Evolutionary conservation across 2,113 vertebrate species (phyloP), one percentile per base, ranked within the genome.

Genomic region (Upupa epops): DNA sequence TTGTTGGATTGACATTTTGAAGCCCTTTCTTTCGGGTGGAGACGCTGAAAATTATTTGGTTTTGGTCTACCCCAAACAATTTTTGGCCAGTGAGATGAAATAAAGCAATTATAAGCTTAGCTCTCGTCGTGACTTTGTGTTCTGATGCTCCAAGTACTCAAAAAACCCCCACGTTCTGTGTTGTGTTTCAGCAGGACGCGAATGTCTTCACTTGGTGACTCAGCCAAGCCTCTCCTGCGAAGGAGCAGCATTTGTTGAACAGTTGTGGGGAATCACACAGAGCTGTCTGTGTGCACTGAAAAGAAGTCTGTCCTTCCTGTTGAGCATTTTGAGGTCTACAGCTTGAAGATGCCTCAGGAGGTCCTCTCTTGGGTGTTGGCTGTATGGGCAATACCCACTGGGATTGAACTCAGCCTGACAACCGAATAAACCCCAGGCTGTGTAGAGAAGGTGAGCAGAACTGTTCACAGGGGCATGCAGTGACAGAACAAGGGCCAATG

Each of bases 201-300:
- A 72, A 49, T 42, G 45, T 49, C 81, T 94, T 60, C 61, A 79
- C 31, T 42, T 22, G 40, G 34, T 3, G 3, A 69, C 54, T 49
- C 69, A 54, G 59, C 66, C 81, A 93, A 82, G 76, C 16, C 18
- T 63, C 59, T 87, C 32, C 46, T 70, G 19, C 0, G 5, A 79
- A 89, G 42, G 46, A 92, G 59, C 28, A 91, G 58, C 74, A 89
- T 92, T 95, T 92, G 84, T 65, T 84, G 49, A 93, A 79, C 94
- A 95, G 80, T 95, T 94, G 89, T 92, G 70, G 77, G 45, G 82
- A 78, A 46, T 54, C 40, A 84, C 77, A 24, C 8, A 13, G 81
- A 70, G 16, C 22, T 54, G 40, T 56, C 22, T 54, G 40, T 56
- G 59, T 1, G 24, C 56, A 21, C 31, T 59, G 59, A 32, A 45